phyloP scores from a whole-genome alignment of 2,888 invertebrate genomes.

The Scaptodrosophila latifasciaeformis region DNA sequence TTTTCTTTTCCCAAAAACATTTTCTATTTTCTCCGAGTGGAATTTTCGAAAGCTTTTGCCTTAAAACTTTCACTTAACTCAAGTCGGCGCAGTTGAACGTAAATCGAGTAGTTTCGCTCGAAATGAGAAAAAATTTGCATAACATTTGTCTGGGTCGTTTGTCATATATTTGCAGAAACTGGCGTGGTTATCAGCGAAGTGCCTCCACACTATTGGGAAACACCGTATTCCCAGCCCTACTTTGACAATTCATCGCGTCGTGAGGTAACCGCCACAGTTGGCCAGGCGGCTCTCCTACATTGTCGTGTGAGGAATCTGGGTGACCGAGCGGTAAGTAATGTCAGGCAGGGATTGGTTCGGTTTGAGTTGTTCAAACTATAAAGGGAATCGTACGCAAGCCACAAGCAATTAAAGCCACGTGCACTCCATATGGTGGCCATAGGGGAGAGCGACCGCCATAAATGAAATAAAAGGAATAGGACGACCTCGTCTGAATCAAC shows the following conservation, averaged over 20 bases:
- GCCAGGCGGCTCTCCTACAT: constrained; percentile 89
- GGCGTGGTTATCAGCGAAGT: constrained; percentile 73
- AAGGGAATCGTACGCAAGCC: neutral
- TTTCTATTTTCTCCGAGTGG: no score
- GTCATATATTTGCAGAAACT: constrained; percentile 71
- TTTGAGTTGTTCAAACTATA: neutral
- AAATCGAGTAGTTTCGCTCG: no score
- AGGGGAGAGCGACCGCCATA: no score
- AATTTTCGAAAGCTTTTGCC: no score
- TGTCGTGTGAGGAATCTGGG: constrained; percentile 91
- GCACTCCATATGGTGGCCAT: neutral
- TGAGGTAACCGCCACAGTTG: constrained; percentile 90
- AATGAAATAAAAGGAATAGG: neutral
- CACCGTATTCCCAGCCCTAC: constrained; percentile 88
- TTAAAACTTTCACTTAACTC: no score
- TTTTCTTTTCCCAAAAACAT: no score
- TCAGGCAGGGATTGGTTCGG: neutral
- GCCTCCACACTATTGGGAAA: constrained; percentile 75
- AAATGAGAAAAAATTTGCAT: no score
- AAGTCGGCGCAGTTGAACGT: no score
- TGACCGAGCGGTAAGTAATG: constrained; percentile 89
- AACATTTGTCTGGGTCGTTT: no score
- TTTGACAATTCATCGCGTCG: constrained; percentile 91
- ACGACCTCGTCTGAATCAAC: neutral
- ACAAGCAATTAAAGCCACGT: neutral